Percentiles rank a stretch among this genome's conserved stretches.
Conservation (phyloP, 2,888 invertebrate genomes). For the Calameuta idolon region DNA sequence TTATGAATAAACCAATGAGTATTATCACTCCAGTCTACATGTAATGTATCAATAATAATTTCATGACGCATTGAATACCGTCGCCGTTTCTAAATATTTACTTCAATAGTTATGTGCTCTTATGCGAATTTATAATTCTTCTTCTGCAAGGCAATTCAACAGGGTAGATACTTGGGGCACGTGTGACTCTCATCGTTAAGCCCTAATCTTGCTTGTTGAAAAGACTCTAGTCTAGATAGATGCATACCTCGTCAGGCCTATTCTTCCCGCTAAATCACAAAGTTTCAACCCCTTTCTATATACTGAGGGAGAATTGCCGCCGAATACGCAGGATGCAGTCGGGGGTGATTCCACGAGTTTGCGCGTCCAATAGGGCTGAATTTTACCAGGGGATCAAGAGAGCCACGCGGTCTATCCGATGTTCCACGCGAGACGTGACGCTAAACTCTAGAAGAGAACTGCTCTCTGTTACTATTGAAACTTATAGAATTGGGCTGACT, state of each 20-base stretch:
- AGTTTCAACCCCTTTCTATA: not conserved
- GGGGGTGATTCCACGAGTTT: not conserved
- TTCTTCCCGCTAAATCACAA: not conserved
- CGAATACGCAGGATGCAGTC: not conserved
- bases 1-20: not conserved
- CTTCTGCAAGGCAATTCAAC: not conserved
- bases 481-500: not conserved
- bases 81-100: not conserved
- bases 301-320: not conserved
- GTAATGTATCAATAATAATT: not conserved
- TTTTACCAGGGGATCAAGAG: constrained; percentile 21
- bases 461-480: not conserved
- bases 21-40: not conserved
- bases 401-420: constrained; percentile 47
- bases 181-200: not conserved
- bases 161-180: not conserved
- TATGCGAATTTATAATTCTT: not conserved
- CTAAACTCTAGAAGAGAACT: constrained; percentile 1
- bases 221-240: not conserved
- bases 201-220: not conserved
- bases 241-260: not conserved
- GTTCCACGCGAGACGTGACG: constrained; percentile 26
- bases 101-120: not conserved
- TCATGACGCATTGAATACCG: not conserved
- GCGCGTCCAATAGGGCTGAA: not conserved